phyloP scores from a whole-genome alignment of 2,113 vertebrate genomes.

The Dolichotis patagonum region DNA sequence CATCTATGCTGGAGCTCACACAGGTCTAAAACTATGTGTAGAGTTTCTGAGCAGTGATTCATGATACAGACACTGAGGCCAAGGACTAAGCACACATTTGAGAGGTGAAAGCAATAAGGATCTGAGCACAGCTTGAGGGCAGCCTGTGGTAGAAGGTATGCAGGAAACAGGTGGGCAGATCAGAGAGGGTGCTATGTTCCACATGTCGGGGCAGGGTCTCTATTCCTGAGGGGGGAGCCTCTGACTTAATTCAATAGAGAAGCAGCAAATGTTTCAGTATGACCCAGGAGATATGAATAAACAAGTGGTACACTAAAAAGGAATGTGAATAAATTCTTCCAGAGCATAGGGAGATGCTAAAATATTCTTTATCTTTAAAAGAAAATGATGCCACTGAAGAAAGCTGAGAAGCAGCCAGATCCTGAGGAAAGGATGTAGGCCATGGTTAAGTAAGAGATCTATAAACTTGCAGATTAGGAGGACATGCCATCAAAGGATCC shows the following conservation, averaged over 20 bases:
- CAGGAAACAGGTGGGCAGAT: background rate
- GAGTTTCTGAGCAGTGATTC: background rate
- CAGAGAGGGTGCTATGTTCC: background rate
- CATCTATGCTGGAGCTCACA: background rate
- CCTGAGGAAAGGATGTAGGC: background rate
- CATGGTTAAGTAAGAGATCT: background rate
- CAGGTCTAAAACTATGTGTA: background rate
- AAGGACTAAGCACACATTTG: background rate
- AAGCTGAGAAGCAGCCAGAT: background rate
- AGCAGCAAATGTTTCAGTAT: background rate
- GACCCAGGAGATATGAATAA: background rate
- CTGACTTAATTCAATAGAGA: background rate
- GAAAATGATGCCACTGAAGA: background rate
- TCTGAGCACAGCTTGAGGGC: background rate
- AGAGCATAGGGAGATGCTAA: background rate
- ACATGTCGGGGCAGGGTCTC: background rate
- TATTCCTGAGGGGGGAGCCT: background rate
- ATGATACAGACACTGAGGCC: background rate
- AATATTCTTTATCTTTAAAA: background rate
- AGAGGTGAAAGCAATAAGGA: background rate
- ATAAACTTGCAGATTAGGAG: background rate
- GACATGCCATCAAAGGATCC: background rate
- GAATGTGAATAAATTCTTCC: background rate
- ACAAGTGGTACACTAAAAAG: accelerated
- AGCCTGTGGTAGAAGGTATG: too few relatives aligned